Percentiles rank a stretch among this genome's conserved stretches.
These are phyloP conservation scores for Microplitis manilae DNA, from an alignment of 2,888 invertebrate species.

Conservation along the genomic window DNA sequence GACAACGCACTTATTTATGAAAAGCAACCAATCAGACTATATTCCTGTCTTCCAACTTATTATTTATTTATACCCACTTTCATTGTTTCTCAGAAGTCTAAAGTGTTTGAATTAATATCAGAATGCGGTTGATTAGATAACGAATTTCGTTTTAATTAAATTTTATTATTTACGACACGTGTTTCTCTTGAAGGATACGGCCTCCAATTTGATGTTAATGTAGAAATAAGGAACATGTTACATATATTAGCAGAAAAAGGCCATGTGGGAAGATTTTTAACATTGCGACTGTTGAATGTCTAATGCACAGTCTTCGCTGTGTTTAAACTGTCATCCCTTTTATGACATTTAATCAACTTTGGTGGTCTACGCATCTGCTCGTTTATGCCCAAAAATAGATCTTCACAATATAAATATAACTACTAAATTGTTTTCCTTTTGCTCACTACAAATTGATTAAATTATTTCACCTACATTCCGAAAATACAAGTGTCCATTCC, in stretches of 20 bases:
- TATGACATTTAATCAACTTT: neutral
- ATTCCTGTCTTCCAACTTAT: too few relatives aligned
- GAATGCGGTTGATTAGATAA: neutral
- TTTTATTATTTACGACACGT: neutral
- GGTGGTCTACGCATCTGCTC: neutral
- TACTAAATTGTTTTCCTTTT: neutral
- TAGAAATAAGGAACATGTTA: neutral
- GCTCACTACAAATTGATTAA: too few relatives aligned
- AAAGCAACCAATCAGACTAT: too few relatives aligned
- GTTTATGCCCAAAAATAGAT: neutral
- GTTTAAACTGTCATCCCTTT: neutral
- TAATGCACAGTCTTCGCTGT: neutral
- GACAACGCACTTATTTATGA: too few relatives aligned
- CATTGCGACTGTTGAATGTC: neutral
- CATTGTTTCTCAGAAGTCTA: neutral
- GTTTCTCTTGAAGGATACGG: neutral
- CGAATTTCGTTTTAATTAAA: neutral
- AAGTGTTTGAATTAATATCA: neutral
- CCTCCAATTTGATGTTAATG: neutral
- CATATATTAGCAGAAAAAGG: constrained; percentile 1
- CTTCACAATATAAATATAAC: neutral
- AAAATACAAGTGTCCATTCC: neutral
- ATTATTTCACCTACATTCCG: neutral
- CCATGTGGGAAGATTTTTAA: neutral
- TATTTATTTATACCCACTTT: too few relatives aligned